Evolutionary conservation across 2,113 vertebrate genomes (phyloP), one percentile per base, ranked within the genome.

Genomic region (Hemiprocne comata): DNA sequence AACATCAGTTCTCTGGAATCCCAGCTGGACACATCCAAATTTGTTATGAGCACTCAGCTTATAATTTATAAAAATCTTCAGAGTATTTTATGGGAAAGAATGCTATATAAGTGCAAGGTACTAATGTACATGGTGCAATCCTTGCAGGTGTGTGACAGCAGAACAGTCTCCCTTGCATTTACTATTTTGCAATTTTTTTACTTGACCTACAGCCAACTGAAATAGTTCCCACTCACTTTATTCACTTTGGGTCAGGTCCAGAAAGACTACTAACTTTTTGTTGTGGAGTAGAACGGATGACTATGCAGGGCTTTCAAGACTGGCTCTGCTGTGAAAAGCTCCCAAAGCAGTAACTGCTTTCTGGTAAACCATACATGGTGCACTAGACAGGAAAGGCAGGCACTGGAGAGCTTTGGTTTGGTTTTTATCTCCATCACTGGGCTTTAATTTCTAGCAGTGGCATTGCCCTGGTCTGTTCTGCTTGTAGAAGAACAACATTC

Each of bases 371-470:
- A 92, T 11, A 90, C 69, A 55, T 29, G 72, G 65, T 33, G 61
- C 73, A 87, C 38, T 53, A 90, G 80, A 92, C 83, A 55, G 86
- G 91, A 96, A 93, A 90, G 69, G 38, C 82, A 80, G 38, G 51
- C 76, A 83, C 17, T 62, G 76, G 40, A 70, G 75, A 88, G 54
- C 67, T 91, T 77, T 95, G n/a, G 24, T 73, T 76, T 82, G 31
- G 1, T 66, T 90, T 95, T 85, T 11, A n/a, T 76, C 78, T 64
- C n/a, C 46, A 54, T 11, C 11, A 2, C 19, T 9, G 19, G 33
- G 24, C 40, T 91, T 85, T 75, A 50, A 65, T 46, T 85, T 95
- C 40, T 18, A 75, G 33, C 53, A 79, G 10, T 38, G 31, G 29
- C 7, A 12, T 51, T 91, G 42, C 13, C 44, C 20, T 60, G 72